Percentiles rank a stretch among this genome's conserved stretches.
Evolutionary conservation across 2,113 vertebrate genomes (phyloP).

Genomic region (Mastomys coucha): DNA sequence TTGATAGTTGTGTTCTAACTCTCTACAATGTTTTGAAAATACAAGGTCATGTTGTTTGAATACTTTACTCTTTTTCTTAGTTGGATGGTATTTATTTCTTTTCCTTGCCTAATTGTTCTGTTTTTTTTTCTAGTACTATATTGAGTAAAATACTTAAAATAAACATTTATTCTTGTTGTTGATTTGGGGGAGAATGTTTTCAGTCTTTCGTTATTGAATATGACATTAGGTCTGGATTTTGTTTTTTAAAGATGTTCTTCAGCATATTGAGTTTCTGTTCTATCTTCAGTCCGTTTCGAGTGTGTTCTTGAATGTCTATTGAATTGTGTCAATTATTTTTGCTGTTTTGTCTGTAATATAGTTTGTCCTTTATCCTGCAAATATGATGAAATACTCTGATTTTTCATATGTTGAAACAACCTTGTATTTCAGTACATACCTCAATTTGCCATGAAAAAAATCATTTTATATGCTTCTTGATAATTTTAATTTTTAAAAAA

Average conservation of each 20-base stretch:
- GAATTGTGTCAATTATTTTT: background rate
- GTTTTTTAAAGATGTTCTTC: background rate
- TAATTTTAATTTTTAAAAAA: background rate
- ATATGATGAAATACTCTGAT: background rate
- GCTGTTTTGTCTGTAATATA: background rate
- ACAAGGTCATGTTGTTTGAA: background rate
- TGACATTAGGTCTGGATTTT: background rate
- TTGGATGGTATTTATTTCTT: background rate
- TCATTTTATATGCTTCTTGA: background rate
- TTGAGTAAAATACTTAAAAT: background rate
- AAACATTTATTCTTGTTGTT: background rate
- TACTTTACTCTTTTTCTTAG: background rate
- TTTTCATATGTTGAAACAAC: background rate
- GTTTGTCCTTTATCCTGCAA: background rate
- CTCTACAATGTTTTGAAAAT: background rate
- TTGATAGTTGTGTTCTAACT: background rate
- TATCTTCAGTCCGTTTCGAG: background rate
- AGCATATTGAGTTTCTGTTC: conserved; percentile 12
- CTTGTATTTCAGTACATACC: background rate
- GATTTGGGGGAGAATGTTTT: background rate
- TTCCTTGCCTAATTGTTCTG: background rate
- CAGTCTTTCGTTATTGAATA: background rate
- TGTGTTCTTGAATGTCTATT: background rate
- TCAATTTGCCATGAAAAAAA: background rate
- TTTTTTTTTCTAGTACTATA: background rate